A percentile compares a stretch with the other conserved stretches of the same genome.
These are phyloP conservation scores for Aplysina aerophoba DNA, from an alignment of 37 sponge, comb jelly and placozoan genomes.

Conservation along the genomic window DNA sequence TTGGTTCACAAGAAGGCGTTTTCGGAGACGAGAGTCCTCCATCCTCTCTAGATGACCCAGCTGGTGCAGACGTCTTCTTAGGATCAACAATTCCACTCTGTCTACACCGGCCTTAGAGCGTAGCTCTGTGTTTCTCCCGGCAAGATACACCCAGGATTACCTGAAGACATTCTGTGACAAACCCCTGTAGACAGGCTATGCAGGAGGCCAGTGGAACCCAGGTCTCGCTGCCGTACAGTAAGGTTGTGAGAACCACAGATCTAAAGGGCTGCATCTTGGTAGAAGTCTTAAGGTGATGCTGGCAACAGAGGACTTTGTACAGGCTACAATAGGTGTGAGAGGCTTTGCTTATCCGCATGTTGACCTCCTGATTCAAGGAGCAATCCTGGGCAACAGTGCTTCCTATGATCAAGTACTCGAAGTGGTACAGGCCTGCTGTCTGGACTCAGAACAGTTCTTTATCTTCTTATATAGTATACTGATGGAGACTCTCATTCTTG, in stretches of 20 bases:
- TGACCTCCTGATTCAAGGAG: not conserved
- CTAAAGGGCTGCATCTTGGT: not conserved
- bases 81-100: not conserved
- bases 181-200: not conserved
- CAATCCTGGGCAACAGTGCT: not conserved
- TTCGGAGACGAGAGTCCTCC: not conserved
- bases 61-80: not conserved
- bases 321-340: not conserved
- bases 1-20: not conserved
- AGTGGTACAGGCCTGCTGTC: not conserved
- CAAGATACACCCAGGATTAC: not conserved
- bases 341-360: not conserved
- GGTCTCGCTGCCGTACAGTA: constrained; percentile 9
- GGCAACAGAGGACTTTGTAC: not conserved
- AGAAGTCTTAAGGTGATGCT: not conserved
- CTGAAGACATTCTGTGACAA: not conserved
- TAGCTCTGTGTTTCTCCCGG: not conserved
- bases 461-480: constrained; percentile 8
- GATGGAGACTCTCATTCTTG: not conserved
- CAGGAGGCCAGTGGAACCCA: not conserved
- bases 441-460: not conserved
- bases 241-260: not conserved
- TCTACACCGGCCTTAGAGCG: not conserved
- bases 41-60: not conserved
- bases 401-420: constrained; percentile 16